A percentile compares a stretch with the other conserved stretches of the same genome.
Conservation (phyloP, 2,888 invertebrate species). For the Melanostoma mellinum region DNA sequence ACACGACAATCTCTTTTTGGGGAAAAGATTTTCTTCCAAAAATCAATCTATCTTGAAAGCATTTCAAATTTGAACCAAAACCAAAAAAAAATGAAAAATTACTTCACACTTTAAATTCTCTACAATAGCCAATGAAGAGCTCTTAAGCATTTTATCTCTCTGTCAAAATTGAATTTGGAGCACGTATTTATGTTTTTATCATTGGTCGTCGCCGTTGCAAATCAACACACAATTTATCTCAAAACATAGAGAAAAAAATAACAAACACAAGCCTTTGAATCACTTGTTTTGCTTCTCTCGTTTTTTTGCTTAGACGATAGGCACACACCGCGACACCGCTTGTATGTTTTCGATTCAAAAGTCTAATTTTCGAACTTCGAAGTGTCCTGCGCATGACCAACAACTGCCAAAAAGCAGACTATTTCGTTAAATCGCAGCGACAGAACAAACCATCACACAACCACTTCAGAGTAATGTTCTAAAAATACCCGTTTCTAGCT, state of each 20-base stretch:
- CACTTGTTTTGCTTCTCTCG: constrained; percentile 1
- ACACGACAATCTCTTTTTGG: too few species aligned
- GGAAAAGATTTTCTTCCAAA: too few species aligned
- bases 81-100: too few species aligned
- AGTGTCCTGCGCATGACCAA: constrained; percentile 54
- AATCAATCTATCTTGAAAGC: too few species aligned
- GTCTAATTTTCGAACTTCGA: constrained; percentile 36
- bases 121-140: too few species aligned
- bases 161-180: too few species aligned
- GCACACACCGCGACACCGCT: constrained; percentile 10
- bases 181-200: too few species aligned
- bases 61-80: too few species aligned
- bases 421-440: constrained; percentile 43
- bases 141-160: too few species aligned
- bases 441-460: constrained; percentile 65
- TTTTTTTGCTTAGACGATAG: constrained; percentile 26
- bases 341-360: constrained; percentile 11
- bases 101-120: too few species aligned
- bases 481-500: constrained; percentile 74
- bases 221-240: too few species aligned
- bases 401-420: constrained; percentile 29
- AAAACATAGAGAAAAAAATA: not conserved
- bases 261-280: not conserved
- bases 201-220: not conserved
- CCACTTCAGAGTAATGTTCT: constrained; percentile 71